Conservation (phyloP, 2,888 invertebrate species). For the Carterocephalus palaemon region DNA sequence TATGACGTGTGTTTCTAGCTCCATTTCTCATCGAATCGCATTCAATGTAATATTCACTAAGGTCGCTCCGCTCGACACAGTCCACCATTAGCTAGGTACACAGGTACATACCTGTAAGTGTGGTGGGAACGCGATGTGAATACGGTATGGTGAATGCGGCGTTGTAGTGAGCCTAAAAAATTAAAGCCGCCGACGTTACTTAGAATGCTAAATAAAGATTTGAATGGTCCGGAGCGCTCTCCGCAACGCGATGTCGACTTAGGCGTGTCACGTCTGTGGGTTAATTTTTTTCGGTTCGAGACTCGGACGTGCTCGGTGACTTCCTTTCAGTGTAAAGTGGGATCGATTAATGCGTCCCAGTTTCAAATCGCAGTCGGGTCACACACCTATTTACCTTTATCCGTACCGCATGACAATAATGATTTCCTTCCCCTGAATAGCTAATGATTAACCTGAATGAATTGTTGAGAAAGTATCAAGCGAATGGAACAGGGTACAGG, state of each 20-base stretch:
- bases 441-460: conserved; percentile 14
- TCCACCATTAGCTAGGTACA: conserved; percentile 68
- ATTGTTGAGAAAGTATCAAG: conserved; percentile 8
- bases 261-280: conserved; percentile 54
- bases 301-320: conserved; percentile 52
- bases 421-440: conserved; percentile 20
- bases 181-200: conserved; percentile 63
- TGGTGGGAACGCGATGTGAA: conserved; percentile 69
- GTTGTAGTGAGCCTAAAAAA: conserved; percentile 68
- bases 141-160: conserved; percentile 63
- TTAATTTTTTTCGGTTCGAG: conserved; percentile 53
- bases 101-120: conserved; percentile 62
- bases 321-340: conserved; percentile 45
- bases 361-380: conserved; percentile 42
- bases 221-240: conserved; percentile 57
- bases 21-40: conserved; percentile 35
- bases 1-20: conserved; percentile 38
- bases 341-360: conserved; percentile 56
- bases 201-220: conserved; percentile 72
- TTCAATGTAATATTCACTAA: conserved; percentile 31
- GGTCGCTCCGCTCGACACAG: conserved; percentile 37
- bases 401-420: conserved; percentile 13
- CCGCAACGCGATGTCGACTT: conserved; percentile 56
- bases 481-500: conserved; percentile 5
- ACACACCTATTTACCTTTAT: conserved; percentile 31